Percentiles rank a stretch among this genome's conserved stretches.
These are phyloP conservation scores for Tympanoctomys barrerae DNA, from an alignment of 2,797 vertebrate species.

Conservation along the genomic window DNA sequence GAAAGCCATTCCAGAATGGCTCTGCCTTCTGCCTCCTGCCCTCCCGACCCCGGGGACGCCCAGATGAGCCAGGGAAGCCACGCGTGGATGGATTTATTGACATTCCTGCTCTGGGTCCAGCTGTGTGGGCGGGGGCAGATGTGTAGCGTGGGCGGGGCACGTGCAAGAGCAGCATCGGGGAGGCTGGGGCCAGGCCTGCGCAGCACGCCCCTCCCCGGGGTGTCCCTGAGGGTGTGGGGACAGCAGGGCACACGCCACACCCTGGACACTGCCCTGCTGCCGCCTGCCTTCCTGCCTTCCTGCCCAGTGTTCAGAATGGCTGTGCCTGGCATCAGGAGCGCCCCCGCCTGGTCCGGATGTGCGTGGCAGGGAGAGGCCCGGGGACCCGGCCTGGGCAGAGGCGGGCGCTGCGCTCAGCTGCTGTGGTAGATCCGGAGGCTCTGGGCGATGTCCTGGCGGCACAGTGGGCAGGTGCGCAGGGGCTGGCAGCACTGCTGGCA, in stretches of 20 bases:
- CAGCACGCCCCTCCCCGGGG: background rate
- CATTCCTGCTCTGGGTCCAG: background rate
- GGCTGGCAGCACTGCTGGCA: slow-evolving; percentile 93
- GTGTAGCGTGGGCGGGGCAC: background rate
- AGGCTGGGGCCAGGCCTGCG: background rate
- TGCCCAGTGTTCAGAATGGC: background rate
- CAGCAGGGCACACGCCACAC: background rate
- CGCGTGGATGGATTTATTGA: slow-evolving; percentile 66
- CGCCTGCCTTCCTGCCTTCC: too few species aligned
- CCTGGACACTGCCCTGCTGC: background rate
- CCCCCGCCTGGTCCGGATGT: background rate
- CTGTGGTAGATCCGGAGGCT: slow-evolving; percentile 91
- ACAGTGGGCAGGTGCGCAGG: slow-evolving; percentile 93
- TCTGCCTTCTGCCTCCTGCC: rapidly evolving
- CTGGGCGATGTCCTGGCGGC: slow-evolving; percentile 92
- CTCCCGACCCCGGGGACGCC: background rate
- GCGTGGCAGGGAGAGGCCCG: background rate
- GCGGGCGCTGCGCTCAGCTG: slow-evolving; percentile 71
- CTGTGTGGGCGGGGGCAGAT: background rate
- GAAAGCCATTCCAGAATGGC: background rate
- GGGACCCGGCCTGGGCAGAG: background rate
- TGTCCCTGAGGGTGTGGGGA: background rate
- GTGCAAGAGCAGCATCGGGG: background rate
- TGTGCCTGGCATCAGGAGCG: rapidly evolving
- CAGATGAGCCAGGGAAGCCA: background rate